Base-by-base conservation (phyloP, 2,113 vertebrate genomes). In the Zosterops pallidus region DNA sequence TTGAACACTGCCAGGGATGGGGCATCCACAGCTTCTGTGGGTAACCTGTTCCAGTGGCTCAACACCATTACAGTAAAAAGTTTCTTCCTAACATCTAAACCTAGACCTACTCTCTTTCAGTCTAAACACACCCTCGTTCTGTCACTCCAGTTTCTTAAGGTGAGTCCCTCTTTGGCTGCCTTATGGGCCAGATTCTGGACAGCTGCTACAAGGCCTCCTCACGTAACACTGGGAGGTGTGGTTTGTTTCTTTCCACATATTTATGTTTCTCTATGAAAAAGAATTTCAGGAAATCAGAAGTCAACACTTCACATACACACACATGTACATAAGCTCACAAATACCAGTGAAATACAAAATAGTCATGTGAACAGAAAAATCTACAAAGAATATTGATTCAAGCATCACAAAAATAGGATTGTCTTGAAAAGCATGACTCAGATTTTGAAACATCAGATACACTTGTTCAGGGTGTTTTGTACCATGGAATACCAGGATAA, bases 141-240 rank as follows among this genome's bases (percentile, higher is more conserved):
- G 35, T 13, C 70, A 11, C 35, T 25, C 20, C 29, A 42, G 35
- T 7, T 65, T 29, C 70, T 85, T 16, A 28, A 16, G 29, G 33
- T 15, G 15, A 8, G 16, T n/a, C 24, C 8, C 14, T 68, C 44
- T 20, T 35, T 21, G 21, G 13, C 21, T 76, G 47, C 63, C 31
- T 50, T 18, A 11, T 7, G 14, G 17, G 17, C 13, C 13, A 41
- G 25, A 37, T 59, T 35, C 31, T 31, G 25, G 25, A 50, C 59
- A 50, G 23, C 50, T 57, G 50, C 29, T 41, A 8, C 1, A 3
- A 19, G 20, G 21, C 35, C 9, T 50, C 5, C 52, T 65, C 3
- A 5, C 13, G 9, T 5, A 59, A 9, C 25, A 18, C 11, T 18
- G 9, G 16, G 3, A 13, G 9, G 1, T 8, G 1, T 6, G 6